A percentile compares a stretch with the other conserved stretches of the same genome.
These are phyloP conservation scores for Sebastes kiyomatsui DNA, from an alignment of 2,797 vertebrate species.

Conservation along the genomic window DNA sequence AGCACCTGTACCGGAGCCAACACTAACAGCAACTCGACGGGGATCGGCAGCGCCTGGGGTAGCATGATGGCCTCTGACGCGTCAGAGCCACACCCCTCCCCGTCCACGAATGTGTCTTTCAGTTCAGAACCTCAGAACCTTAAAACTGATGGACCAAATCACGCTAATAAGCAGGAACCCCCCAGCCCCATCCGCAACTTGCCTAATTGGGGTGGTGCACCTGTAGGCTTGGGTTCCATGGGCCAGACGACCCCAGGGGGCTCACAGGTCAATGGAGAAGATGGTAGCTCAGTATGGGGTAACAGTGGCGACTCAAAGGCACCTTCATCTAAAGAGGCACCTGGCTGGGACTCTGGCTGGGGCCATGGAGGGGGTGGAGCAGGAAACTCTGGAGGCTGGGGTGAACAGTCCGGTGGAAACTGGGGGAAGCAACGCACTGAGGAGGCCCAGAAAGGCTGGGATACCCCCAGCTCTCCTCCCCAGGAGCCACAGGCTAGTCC, in stretches of 20 bases:
- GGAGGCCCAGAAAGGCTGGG: conserved; percentile 82
- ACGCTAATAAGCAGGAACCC: conserved; percentile 88
- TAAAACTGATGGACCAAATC: conserved; percentile 99
- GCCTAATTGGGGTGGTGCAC: conserved; percentile 88
- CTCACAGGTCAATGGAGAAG: conserved; percentile 91
- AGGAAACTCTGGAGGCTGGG: conserved; percentile 89
- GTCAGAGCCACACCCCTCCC: conserved; percentile 89
- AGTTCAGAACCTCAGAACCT: conserved; percentile 99
- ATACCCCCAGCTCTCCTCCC: conserved; percentile 76
- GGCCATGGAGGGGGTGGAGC: conserved; percentile 81
- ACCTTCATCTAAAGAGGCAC: conserved; percentile 89
- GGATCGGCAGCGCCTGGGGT: conserved; percentile 92
- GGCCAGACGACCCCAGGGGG: conserved; percentile 90
- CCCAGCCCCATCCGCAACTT: conserved; percentile 88
- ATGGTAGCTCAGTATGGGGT: conserved; percentile 88
- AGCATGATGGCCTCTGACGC: conserved; percentile 87
- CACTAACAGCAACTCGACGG: conserved; percentile 88
- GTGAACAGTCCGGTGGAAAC: conserved; percentile 86
- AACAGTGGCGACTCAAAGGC: conserved; percentile 88
- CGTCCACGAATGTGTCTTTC: conserved; percentile 96
- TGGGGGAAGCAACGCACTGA: conserved; percentile 86
- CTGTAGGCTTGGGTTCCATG: conserved; percentile 84
- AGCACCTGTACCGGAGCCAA: conserved; percentile 80
- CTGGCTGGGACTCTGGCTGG: conserved; percentile 90
- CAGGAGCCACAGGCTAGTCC: conserved; percentile 84